A percentile compares a stretch with the other conserved stretches of the same genome.
These are phyloP conservation scores for Drosophila auraria DNA, from an alignment of 1,140 invertebrate species.

Conservation along the genomic window DNA sequence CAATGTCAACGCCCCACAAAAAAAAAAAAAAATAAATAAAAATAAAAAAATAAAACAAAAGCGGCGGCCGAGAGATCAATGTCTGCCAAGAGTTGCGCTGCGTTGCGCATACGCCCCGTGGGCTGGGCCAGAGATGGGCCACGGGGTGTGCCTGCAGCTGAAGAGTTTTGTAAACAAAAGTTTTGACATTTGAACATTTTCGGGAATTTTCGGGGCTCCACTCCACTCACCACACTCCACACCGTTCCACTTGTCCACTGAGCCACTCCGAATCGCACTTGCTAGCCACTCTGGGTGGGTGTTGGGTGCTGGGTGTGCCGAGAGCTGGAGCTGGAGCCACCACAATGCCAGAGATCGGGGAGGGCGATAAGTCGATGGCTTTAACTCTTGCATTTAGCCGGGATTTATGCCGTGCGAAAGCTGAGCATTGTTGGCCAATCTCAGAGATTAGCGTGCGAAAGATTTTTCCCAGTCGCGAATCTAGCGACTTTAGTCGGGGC, in stretches of 20 bases:
- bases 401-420: slow-evolving; percentile 70
- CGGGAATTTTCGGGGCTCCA: slow-evolving; percentile 8
- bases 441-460: slow-evolving; percentile 61
- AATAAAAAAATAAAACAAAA: slow-evolving; percentile 17
- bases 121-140: slow-evolving; percentile 6
- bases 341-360: slow-evolving; percentile 48
- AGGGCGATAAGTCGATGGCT: slow-evolving; percentile 59
- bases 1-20: slow-evolving; percentile 65
- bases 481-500: slow-evolving; percentile 5
- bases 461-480: slow-evolving; percentile 13
- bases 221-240: slow-evolving; percentile 1
- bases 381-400: slow-evolving; percentile 45
- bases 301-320: slow-evolving; percentile 23
- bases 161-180: slow-evolving; percentile 59
- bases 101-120: slow-evolving; percentile 60
- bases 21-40: not conserved
- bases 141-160: slow-evolving; percentile 25
- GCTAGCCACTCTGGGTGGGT: slow-evolving; percentile 5
- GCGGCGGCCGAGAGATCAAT: slow-evolving; percentile 53
- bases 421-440: slow-evolving; percentile 48
- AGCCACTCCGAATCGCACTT: slow-evolving; percentile 3
- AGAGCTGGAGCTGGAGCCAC: slow-evolving; percentile 15
- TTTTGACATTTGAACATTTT: slow-evolving; percentile 58
- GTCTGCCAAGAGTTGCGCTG: slow-evolving; percentile 42
- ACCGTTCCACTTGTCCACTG: slow-evolving; percentile 18